Percentiles rank a stretch among this genome's conserved stretches.
phyloP scores from a whole-genome alignment of 2,797 vertebrate genomes.

The Rhinogobio ventralis region DNA sequence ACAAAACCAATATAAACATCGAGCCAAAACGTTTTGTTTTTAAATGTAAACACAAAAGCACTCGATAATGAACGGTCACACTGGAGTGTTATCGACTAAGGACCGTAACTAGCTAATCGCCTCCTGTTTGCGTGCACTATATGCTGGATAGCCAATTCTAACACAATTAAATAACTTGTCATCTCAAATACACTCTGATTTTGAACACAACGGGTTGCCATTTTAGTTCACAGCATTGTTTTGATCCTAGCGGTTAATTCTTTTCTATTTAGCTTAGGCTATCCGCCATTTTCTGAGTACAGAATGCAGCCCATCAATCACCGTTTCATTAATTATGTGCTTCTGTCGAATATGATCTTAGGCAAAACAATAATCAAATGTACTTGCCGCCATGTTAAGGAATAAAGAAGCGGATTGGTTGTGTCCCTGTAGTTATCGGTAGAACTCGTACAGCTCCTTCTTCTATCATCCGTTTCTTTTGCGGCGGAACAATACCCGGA shows the following conservation, averaged over 20 bases:
- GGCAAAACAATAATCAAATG: not conserved
- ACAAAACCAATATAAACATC: not conserved
- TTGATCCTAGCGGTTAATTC: not conserved
- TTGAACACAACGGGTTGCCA: no score
- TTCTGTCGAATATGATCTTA: not conserved
- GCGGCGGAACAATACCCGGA: constrained; percentile 28
- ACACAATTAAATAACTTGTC: no score
- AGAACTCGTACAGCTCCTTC: not conserved
- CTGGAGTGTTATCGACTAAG: not conserved
- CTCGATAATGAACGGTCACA: not conserved
- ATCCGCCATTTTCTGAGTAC: constrained; percentile 43
- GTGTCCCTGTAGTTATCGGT: not conserved
- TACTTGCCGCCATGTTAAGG: constrained; percentile 30
- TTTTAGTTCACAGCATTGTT: not conserved
- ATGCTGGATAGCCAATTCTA: not conserved
- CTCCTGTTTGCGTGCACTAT: not conserved
- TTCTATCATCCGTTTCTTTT: constrained; percentile 10
- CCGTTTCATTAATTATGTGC: not conserved
- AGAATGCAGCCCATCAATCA: not conserved
- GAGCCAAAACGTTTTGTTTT: not conserved
- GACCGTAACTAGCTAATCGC: not conserved
- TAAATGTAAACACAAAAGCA: not conserved
- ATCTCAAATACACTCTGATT: not conserved
- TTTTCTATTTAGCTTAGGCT: not conserved
- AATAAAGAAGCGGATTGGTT: not conserved